Percentiles rank a stretch among this genome's conserved stretches.
Conservation (phyloP, 2,797 vertebrate species). For the Potorous gilbertii region DNA sequence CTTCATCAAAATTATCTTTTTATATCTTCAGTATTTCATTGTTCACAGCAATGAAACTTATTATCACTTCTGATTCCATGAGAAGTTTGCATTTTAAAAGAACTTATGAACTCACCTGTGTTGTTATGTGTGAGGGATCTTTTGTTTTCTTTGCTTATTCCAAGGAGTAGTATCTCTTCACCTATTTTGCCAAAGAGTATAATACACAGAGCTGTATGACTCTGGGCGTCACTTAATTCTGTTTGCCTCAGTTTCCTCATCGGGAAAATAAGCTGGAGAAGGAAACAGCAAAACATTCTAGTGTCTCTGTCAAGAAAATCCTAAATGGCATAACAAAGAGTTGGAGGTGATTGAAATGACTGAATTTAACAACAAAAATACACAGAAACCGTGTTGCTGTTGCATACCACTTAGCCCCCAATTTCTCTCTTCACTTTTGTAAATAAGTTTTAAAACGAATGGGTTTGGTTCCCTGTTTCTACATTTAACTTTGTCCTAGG, state of each 20-base stretch:
- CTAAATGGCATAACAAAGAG: background rate
- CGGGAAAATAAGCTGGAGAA: background rate
- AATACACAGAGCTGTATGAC: background rate
- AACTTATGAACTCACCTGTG: too few relatives aligned
- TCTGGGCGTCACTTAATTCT: background rate
- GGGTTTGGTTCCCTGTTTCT: background rate
- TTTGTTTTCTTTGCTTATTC: too few relatives aligned
- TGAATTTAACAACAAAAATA: background rate
- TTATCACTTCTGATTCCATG: too few relatives aligned
- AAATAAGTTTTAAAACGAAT: background rate
- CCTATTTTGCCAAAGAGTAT: background rate
- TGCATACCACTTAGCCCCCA: background rate
- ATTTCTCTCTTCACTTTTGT: background rate
- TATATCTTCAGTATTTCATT: too few relatives aligned
- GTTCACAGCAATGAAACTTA: too few relatives aligned
- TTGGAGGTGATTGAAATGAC: background rate
- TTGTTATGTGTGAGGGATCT: too few relatives aligned
- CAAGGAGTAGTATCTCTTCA: too few relatives aligned
- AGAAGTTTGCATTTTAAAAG: too few relatives aligned
- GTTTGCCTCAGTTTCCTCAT: background rate
- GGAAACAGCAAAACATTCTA: background rate
- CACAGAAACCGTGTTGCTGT: background rate
- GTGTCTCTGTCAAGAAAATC: background rate
- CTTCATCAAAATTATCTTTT: too few relatives aligned
- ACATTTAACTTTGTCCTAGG: background rate